Evolutionary conservation across 2,113 vertebrate species (phyloP).

Genomic region (Acanthochromis polyacanthus): DNA sequence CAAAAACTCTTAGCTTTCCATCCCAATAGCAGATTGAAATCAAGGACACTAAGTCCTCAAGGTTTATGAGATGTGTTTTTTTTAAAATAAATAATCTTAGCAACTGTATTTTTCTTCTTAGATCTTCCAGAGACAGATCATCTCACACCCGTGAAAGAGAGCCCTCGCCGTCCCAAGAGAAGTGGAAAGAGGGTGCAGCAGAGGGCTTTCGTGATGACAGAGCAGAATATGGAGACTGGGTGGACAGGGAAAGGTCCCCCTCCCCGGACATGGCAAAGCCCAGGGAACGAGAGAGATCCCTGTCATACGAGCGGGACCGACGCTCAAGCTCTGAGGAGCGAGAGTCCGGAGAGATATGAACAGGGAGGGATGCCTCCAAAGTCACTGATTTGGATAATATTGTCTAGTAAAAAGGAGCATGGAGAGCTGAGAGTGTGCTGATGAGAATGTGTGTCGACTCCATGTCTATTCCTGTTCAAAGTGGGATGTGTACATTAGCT

Average conservation of each 20-base stretch:
- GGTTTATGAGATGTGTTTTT: neutral
- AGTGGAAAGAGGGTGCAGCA: constrained; percentile 47
- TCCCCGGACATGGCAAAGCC: constrained; percentile 71
- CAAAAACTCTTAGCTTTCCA: neutral
- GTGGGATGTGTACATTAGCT: constrained; percentile 49
- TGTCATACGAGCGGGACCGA: constrained; percentile 81
- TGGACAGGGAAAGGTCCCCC: constrained; percentile 69
- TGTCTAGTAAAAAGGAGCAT: constrained; percentile 55
- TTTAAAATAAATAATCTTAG: neutral
- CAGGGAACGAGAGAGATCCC: constrained; percentile 78
- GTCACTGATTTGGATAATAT: constrained; percentile 58
- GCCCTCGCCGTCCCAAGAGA: constrained; percentile 72
- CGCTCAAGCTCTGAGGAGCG: constrained; percentile 86
- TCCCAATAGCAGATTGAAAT: neutral
- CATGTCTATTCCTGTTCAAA: constrained; percentile 58
- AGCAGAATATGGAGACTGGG: constrained; percentile 56
- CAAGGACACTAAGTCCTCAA: neutral
- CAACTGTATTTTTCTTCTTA: neutral
- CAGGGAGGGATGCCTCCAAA: constrained; percentile 20
- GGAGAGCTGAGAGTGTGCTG: constrained; percentile 36
- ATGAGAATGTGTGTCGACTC: constrained; percentile 39
- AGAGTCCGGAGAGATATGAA: constrained; percentile 86
- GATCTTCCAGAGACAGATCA: constrained; percentile 76
- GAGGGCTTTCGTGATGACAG: constrained; percentile 66
- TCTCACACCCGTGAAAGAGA: constrained; percentile 78